Percentiles rank a stretch among this genome's conserved stretches.
Conservation (phyloP, 23 tunicate species). For the Trididemnum miniatum region DNA sequence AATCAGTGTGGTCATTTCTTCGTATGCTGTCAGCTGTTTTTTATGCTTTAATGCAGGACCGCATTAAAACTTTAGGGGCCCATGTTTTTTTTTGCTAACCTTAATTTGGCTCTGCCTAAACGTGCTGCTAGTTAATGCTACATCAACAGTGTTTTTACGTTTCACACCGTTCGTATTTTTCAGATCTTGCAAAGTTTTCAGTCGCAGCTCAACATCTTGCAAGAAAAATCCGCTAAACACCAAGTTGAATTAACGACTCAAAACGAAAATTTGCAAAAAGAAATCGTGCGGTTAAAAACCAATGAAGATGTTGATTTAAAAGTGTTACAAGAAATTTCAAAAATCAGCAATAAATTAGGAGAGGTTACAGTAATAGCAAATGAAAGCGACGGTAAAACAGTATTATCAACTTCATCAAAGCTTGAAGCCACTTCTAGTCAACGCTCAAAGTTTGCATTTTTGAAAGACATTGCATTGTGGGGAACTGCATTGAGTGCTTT, state of each 20-base stretch:
- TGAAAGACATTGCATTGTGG: slow-evolving; percentile 45
- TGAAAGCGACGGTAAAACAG: neutral
- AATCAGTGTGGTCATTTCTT: too few relatives aligned
- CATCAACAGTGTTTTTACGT: too few relatives aligned
- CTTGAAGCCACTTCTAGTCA: neutral
- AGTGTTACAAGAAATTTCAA: neutral
- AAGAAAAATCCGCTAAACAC: neutral
- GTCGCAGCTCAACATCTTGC: neutral
- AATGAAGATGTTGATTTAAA: neutral
- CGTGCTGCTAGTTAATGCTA: too few relatives aligned
- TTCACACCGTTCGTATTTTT: too few relatives aligned
- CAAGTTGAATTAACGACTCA: neutral
- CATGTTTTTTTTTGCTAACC: too few relatives aligned
- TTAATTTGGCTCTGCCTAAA: too few relatives aligned
- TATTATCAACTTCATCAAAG: neutral
- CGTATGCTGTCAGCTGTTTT: too few relatives aligned
- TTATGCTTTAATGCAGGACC: too few relatives aligned
- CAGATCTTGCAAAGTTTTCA: slow-evolving; percentile 31
- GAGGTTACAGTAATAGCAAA: neutral
- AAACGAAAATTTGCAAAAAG: neutral
- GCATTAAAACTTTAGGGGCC: too few relatives aligned
- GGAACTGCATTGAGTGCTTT: slow-evolving; percentile 46
- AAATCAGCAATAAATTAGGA: too few relatives aligned
- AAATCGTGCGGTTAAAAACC: neutral
- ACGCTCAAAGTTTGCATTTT: neutral